Conservation (phyloP, 2,797 vertebrate genomes). For the Apodemus agrarius region DNA sequence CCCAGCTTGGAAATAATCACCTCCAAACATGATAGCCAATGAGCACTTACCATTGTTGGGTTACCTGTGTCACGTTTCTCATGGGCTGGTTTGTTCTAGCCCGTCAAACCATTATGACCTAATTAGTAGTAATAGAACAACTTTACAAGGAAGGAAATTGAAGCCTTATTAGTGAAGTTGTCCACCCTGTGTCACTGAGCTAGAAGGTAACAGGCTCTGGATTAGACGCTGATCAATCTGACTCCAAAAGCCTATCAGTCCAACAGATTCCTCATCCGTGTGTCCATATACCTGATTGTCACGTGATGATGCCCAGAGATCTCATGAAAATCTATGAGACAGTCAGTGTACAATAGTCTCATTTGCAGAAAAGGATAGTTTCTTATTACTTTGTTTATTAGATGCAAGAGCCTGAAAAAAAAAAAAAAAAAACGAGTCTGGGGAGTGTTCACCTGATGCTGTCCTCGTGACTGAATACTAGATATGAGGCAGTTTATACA, state of each 20-base stretch:
- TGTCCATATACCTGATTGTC: neutral
- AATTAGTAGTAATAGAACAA: neutral
- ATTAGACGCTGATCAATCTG: slow-evolving; percentile 33
- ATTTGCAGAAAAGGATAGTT: neutral
- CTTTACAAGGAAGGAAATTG: slow-evolving; percentile 31
- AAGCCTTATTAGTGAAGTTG: neutral
- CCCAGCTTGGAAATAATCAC: neutral
- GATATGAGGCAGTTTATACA: neutral
- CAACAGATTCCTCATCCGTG: neutral
- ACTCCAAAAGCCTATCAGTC: neutral
- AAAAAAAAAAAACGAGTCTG: neutral
- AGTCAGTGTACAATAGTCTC: neutral
- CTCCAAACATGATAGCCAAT: neutral
- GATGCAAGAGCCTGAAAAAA: neutral
- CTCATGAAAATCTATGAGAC: neutral
- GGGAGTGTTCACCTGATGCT: neutral
- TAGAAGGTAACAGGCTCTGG: neutral
- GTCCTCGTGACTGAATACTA: neutral
- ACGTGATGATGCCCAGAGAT: neutral
- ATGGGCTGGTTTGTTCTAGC: neutral
- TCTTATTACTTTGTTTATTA: neutral
- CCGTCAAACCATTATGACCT: neutral
- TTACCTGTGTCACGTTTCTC: neutral
- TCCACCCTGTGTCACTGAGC: neutral
- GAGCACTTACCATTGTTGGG: neutral